These are phyloP conservation scores for Cyphomyrus plagiostoma DNA, from an alignment of 2,113 vertebrate species.

Conservation along the genomic window DNA sequence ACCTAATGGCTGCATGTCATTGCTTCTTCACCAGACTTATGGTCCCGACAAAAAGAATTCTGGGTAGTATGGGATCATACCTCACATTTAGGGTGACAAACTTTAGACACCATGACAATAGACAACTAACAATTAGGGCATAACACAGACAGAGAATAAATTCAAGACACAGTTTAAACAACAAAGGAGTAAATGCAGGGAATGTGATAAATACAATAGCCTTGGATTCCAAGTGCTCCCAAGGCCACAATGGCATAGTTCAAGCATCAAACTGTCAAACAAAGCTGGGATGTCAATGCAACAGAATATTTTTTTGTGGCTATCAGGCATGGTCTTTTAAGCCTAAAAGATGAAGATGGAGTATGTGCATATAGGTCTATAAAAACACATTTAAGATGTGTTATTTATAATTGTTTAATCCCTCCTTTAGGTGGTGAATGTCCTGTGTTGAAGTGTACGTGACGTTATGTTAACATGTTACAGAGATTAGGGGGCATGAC, in stretches of 20 bases:
- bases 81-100: neutral
- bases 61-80: neutral
- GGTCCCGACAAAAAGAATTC: neutral
- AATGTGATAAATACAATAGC: neutral
- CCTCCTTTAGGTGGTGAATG: neutral
- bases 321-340: neutral
- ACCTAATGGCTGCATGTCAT: neutral
- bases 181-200: neutral
- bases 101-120: neutral
- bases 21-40: neutral
- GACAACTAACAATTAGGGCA: neutral
- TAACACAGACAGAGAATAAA: neutral
- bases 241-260: neutral
- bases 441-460: neutral
- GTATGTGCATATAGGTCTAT: neutral
- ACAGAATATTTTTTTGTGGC: neutral
- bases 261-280: neutral
- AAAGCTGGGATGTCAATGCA: neutral
- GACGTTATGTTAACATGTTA: neutral
- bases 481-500: neutral
- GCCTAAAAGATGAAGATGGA: neutral
- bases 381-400: neutral
- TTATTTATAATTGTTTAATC: neutral
- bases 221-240: neutral
- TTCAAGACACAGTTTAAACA: neutral